phyloP scores from a whole-genome alignment of 2,888 invertebrate species.

The Campoplex nolae region DNA sequence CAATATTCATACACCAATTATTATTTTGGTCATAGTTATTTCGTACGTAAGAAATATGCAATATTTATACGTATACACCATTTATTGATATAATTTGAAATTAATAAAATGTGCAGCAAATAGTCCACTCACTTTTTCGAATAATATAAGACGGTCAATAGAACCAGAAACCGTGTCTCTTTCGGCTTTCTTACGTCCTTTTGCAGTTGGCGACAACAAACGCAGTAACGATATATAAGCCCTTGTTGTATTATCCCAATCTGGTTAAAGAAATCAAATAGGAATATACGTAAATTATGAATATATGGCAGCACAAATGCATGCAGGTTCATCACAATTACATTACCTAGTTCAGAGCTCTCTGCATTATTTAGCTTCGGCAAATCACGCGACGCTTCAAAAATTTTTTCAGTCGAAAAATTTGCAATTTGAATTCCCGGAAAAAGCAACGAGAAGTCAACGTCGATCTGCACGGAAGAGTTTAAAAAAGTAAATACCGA shows the following conservation, averaged over 20 bases:
- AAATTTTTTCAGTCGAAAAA: conserved; percentile 44
- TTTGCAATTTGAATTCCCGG: conserved; percentile 29
- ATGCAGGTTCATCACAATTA: conserved; percentile 8
- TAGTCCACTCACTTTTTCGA: conserved; percentile 55
- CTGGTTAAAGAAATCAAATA: conserved; percentile 17
- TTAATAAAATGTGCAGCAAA: too few relatives aligned
- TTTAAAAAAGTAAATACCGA: conserved; percentile 6
- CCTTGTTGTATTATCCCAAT: conserved; percentile 59
- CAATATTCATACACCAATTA: not conserved
- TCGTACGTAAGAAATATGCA: too few relatives aligned
- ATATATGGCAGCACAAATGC: not conserved
- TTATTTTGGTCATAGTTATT: too few relatives aligned
- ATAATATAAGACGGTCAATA: conserved; percentile 44
- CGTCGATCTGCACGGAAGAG: conserved; percentile 34
- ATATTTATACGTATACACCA: too few relatives aligned
- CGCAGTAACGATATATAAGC: conserved; percentile 57
- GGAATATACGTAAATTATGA: not conserved
- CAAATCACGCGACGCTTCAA: conserved; percentile 32
- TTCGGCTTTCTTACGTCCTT: conserved; percentile 55
- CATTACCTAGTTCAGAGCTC: conserved; percentile 34
- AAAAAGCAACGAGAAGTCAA: conserved; percentile 48
- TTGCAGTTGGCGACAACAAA: conserved; percentile 60
- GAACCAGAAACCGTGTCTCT: conserved; percentile 31
- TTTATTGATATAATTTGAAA: too few relatives aligned
- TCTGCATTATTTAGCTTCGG: not conserved